These are phyloP conservation scores for Atherinomorus stipes DNA, from an alignment of 2,113 vertebrate genomes.

Conservation along the genomic window DNA sequence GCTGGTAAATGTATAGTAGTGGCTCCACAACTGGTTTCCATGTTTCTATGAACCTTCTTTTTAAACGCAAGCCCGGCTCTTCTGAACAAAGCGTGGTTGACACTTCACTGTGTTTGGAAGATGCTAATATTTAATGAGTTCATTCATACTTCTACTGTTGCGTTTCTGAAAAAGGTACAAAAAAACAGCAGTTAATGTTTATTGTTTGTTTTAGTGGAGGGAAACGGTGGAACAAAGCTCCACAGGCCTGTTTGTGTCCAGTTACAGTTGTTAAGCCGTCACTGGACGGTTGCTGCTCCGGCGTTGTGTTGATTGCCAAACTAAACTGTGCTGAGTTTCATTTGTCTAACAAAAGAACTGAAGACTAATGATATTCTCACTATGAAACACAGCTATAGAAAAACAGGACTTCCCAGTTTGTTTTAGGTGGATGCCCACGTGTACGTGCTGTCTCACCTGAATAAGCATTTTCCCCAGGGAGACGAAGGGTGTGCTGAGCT, in stretches of 20 bases:
- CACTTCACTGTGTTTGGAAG: too few species aligned
- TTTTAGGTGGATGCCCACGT: neutral
- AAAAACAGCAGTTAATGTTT: too few species aligned
- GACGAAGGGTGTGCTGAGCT: slow-evolving; percentile 98
- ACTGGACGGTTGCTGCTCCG: neutral
- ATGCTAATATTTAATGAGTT: too few species aligned
- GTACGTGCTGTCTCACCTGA: slow-evolving; percentile 84
- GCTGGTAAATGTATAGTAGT: too few species aligned
- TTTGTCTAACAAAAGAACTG: neutral
- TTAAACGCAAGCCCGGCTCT: too few species aligned
- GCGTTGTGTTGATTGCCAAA: neutral
- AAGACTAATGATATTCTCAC: neutral
- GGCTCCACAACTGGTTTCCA: too few species aligned
- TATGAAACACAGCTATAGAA: neutral
- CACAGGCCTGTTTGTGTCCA: neutral
- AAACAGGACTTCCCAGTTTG: neutral
- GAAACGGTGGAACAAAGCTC: fast-evolving
- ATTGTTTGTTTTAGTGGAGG: neutral
- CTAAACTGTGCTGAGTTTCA: neutral
- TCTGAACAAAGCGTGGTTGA: too few species aligned
- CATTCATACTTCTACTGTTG: neutral
- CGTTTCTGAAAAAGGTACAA: neutral
- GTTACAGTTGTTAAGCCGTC: slow-evolving; percentile 5
- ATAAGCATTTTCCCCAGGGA: slow-evolving; percentile 95
- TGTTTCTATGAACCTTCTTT: too few species aligned